Conservation (phyloP, 2,888 invertebrate species). For the Macrophya alboannulata region DNA sequence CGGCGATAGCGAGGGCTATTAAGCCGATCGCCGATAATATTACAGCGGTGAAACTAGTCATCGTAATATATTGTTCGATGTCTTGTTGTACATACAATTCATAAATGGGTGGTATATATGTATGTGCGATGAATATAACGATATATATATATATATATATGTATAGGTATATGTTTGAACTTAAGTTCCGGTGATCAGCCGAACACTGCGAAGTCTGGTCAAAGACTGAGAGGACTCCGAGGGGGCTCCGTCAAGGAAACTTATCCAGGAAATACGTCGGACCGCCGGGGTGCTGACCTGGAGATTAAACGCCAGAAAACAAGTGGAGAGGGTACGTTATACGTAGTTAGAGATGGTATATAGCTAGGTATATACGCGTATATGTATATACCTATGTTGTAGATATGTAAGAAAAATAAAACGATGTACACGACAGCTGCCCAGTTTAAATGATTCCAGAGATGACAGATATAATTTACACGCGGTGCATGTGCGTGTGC, state of each 20-base stretch:
- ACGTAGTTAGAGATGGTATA: neutral
- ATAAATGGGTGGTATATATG: neutral
- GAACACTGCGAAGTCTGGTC: constrained; percentile 66
- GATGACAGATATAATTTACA: constrained; percentile 4
- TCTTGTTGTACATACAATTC: neutral
- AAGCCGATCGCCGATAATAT: neutral
- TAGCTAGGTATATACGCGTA: neutral
- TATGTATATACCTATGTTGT: neutral
- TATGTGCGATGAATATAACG: neutral
- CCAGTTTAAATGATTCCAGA: neutral
- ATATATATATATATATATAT: neutral
- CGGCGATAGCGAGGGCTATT: constrained; percentile 73
- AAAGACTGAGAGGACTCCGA: constrained; percentile 65
- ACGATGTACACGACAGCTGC: constrained; percentile 4
- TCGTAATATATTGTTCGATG: neutral
- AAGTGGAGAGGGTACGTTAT: constrained; percentile 28
- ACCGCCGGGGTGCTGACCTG: constrained; percentile 45
- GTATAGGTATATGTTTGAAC: neutral
- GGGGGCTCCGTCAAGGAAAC: constrained; percentile 35
- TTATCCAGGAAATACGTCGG: constrained; percentile 18
- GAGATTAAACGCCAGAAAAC: constrained; percentile 26
- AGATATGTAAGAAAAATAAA: neutral
- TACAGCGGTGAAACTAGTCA: constrained; percentile 7
- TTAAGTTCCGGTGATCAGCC: constrained; percentile 57
- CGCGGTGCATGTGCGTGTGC: neutral